Evolutionary conservation across 2,797 vertebrate genomes (phyloP).

Genomic region (Taenioides sp.): DNA sequence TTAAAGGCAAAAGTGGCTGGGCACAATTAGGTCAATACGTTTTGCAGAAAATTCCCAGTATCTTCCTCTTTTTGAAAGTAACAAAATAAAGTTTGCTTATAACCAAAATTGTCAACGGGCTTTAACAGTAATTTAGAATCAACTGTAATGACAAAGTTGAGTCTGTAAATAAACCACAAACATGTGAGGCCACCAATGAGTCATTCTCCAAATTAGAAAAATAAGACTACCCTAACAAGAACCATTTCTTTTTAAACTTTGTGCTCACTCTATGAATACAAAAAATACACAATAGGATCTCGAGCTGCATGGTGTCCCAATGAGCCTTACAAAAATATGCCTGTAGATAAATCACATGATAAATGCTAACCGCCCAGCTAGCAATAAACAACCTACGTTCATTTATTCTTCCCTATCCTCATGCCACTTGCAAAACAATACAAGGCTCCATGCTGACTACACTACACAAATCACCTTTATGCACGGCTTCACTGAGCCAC

Average conservation of each 20-base stretch:
- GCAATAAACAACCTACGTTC: conserved; percentile 50
- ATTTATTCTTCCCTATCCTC: conserved; percentile 49
- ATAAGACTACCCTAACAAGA: background rate
- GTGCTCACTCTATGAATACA: background rate
- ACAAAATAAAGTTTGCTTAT: background rate
- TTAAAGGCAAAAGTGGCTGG: no score
- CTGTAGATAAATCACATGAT: conserved; percentile 26
- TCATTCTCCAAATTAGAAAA: background rate
- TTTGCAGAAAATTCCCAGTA: background rate
- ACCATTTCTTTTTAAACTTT: conserved; percentile 3
- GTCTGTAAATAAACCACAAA: background rate
- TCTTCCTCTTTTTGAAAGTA: background rate
- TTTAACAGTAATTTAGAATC: background rate
- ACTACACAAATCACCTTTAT: conserved; percentile 20
- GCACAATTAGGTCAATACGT: no score
- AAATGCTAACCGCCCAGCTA: conserved; percentile 30
- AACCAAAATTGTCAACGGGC: background rate
- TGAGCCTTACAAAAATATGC: conserved; percentile 7
- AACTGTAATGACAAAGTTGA: background rate
- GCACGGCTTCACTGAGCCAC: conserved; percentile 48
- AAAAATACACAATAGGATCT: background rate
- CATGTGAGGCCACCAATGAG: background rate
- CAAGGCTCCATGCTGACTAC: conserved; percentile 38
- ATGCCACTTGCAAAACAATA: conserved; percentile 58
- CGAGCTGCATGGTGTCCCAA: conserved; percentile 15